phyloP scores from a whole-genome alignment of 2,113 vertebrate genomes.

The Erythrocercus mccallii region DNA sequence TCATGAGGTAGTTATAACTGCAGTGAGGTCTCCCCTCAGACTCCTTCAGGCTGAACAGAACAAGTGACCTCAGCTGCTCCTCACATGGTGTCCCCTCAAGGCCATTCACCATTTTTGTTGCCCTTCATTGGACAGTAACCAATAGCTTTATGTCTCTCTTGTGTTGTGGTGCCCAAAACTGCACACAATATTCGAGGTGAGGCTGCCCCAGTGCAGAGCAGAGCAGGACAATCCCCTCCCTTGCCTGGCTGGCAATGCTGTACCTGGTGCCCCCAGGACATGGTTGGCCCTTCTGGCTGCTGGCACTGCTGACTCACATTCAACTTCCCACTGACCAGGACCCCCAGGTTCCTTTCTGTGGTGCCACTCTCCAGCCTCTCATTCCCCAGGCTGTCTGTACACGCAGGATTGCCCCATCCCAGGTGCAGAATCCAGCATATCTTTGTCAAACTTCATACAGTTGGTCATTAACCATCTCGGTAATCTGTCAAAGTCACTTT shows the following conservation, averaged over 20 bases:
- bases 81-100: not conserved
- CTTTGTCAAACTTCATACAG: not conserved
- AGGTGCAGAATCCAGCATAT: not conserved
- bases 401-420: not conserved
- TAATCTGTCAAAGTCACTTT: not conserved
- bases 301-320: not conserved
- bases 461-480: not conserved
- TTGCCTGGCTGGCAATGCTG: rapidly evolving
- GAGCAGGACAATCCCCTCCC: not conserved
- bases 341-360: not conserved
- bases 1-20: not conserved
- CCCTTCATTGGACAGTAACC: not conserved
- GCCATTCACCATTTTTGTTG: not conserved
- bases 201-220: rapidly evolving
- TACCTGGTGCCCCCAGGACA: no score
- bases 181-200: rapidly evolving
- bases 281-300: not conserved
- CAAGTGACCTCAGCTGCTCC: not conserved
- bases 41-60: not conserved
- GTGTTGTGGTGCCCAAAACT: not conserved
- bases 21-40: not conserved
- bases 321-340: not conserved
- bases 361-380: rapidly evolving
- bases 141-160: not conserved
- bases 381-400: rapidly evolving